These are phyloP conservation scores for Ictalurus furcatus DNA, from an alignment of 2,113 vertebrate species.

Conservation along the genomic window DNA sequence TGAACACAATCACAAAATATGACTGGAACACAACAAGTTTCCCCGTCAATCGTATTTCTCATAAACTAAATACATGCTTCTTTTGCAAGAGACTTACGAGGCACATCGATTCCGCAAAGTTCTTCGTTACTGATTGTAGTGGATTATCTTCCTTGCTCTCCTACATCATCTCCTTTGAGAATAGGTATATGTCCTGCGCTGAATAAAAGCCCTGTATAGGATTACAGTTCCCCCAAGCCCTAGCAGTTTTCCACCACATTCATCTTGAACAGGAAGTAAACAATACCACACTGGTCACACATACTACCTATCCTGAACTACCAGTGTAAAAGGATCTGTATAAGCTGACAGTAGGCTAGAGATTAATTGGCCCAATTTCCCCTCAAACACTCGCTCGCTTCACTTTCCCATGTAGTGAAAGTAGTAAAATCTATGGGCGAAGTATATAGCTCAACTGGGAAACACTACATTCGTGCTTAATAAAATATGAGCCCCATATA, in stretches of 20 bases:
- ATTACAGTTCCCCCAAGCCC: background rate
- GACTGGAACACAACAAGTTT: background rate
- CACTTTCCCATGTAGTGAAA: background rate
- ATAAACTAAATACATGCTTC: background rate
- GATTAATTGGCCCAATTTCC: conserved; percentile 18
- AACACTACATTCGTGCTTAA: background rate
- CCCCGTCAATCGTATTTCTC: background rate
- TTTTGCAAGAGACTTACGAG: background rate
- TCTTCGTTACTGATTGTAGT: background rate
- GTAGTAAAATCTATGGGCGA: conserved; percentile 13
- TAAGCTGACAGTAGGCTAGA: background rate
- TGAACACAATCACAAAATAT: too few species aligned
- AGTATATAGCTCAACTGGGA: background rate
- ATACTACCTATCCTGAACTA: background rate
- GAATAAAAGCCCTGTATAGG: background rate
- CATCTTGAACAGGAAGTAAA: background rate
- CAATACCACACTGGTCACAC: background rate
- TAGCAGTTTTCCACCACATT: background rate
- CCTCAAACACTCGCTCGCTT: background rate
- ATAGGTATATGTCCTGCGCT: background rate
- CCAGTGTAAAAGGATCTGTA: background rate
- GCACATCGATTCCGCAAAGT: background rate
- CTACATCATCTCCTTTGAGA: background rate
- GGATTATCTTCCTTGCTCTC: background rate
- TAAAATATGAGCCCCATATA: conserved; percentile 5